Percentiles rank a stretch among this genome's conserved stretches.
These are phyloP conservation scores for Porites cylindrica DNA, from an alignment of 92 coral and sea anemone genomes.

Conservation along the genomic window DNA sequence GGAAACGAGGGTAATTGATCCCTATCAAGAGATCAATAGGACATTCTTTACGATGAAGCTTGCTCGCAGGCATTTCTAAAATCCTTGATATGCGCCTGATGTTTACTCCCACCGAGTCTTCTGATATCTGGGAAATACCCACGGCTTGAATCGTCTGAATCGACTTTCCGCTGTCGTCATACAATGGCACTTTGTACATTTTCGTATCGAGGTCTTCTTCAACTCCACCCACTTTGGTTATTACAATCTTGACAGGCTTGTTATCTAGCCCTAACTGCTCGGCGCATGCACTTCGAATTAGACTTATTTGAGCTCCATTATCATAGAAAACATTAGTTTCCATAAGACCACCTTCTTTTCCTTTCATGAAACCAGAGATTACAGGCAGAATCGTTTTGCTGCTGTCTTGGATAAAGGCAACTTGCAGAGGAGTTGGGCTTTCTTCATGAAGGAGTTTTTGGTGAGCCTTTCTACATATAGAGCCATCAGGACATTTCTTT, in stretches of 20 bases:
- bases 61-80: conserved; percentile 30
- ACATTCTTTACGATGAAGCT: conserved; percentile 52
- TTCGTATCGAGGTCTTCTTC: conserved; percentile 66
- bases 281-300: conserved; percentile 46
- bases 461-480: conserved; percentile 49
- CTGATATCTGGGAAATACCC: conserved; percentile 70
- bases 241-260: conserved; percentile 44
- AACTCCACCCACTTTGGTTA: conserved; percentile 62
- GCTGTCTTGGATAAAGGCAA: conserved; percentile 26
- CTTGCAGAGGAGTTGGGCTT: conserved; percentile 11
- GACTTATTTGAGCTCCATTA: conserved; percentile 65
- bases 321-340: conserved; percentile 55
- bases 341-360: not conserved
- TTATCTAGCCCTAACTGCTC: conserved; percentile 52
- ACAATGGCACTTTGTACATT: conserved; percentile 56
- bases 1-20: conserved; percentile 69
- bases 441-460: conserved; percentile 33
- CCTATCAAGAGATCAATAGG: conserved; percentile 70
- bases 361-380: conserved; percentile 26
- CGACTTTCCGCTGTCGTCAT: not conserved
- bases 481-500: conserved; percentile 19
- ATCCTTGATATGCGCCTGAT: conserved; percentile 25
- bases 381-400: conserved; percentile 53
- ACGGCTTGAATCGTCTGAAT: conserved; percentile 60
- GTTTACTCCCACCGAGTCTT: conserved; percentile 39